Evolutionary conservation across 1,140 invertebrate species (phyloP).

Genomic region (Pseudobourletiella spinata): DNA sequence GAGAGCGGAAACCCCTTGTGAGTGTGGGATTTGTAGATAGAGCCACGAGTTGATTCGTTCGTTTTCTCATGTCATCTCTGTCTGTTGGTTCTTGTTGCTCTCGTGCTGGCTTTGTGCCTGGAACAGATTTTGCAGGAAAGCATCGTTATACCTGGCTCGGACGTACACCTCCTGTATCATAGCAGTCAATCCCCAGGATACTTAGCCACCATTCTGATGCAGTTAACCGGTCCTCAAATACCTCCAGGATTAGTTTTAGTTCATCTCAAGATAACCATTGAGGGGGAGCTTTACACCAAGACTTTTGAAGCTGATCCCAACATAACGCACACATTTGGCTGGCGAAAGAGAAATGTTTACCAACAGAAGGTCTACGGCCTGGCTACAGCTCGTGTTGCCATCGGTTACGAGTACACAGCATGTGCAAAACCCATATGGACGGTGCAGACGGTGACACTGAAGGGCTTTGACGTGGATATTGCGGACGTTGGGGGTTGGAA

Average conservation of each 20-base stretch:
- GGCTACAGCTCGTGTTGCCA: slow-evolving; percentile 42
- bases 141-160: slow-evolving; percentile 81
- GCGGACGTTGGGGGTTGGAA: slow-evolving; percentile 97
- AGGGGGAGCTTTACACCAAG: slow-evolving; percentile 81
- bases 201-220: slow-evolving; percentile 80
- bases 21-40: neutral
- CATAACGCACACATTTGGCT: slow-evolving; percentile 87
- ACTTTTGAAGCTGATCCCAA: slow-evolving; percentile 92
- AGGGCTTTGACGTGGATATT: slow-evolving; percentile 95
- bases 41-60: slow-evolving; percentile 3
- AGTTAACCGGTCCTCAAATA: slow-evolving; percentile 69
- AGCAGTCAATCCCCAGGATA: slow-evolving; percentile 87
- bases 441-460: slow-evolving; percentile 79
- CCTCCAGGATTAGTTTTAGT: slow-evolving; percentile 74
- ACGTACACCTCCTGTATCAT: slow-evolving; percentile 83
- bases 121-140: slow-evolving; percentile 89
- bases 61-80: slow-evolving; percentile 4
- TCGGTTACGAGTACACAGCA: slow-evolving; percentile 79
- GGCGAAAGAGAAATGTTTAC: slow-evolving; percentile 95
- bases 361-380: slow-evolving; percentile 68
- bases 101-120: neutral
- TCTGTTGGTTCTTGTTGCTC: neutral
- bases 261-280: slow-evolving; percentile 79
- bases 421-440: slow-evolving; percentile 86
- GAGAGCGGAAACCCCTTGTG: neutral